phyloP scores from a whole-genome alignment of 2,113 vertebrate species.

The Stomatorhinus ivindoensis region DNA sequence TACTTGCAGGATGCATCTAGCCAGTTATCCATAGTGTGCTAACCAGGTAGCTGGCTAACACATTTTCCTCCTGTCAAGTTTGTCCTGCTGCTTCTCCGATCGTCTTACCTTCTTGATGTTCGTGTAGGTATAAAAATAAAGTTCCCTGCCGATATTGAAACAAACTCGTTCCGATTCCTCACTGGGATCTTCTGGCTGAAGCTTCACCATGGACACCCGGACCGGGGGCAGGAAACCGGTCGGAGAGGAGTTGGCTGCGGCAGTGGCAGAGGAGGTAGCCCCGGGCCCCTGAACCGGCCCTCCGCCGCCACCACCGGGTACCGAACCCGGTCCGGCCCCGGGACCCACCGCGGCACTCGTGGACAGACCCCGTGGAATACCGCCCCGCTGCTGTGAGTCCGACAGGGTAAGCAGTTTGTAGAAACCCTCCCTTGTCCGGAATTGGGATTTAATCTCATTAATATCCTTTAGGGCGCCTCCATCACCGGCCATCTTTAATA shows the following conservation, averaged over 20 bases:
- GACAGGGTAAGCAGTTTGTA: conserved; percentile 82
- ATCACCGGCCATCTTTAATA: conserved; percentile 73
- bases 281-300: conserved; percentile 65
- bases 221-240: conserved; percentile 76
- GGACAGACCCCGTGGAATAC: conserved; percentile 63
- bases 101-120: conserved; percentile 69
- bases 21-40: not conserved
- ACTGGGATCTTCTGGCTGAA: conserved; percentile 71
- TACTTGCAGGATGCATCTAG: not conserved
- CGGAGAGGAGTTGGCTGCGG: conserved; percentile 61
- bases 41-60: not conserved
- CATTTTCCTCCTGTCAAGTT: not conserved
- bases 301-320: conserved; percentile 53
- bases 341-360: conserved; percentile 59
- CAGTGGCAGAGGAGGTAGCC: conserved; percentile 52
- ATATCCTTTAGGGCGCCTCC: conserved; percentile 74
- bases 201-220: conserved; percentile 79
- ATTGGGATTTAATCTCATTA: conserved; percentile 86
- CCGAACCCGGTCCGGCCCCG: conserved; percentile 52
- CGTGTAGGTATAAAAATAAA: conserved; percentile 80
- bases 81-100: not conserved
- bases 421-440: conserved; percentile 82
- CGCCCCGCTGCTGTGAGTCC: conserved; percentile 69
- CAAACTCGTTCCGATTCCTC: conserved; percentile 80
- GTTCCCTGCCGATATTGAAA: conserved; percentile 83